phyloP scores from a whole-genome alignment of 2,113 vertebrate species.

The Perca schrenkii region DNA sequence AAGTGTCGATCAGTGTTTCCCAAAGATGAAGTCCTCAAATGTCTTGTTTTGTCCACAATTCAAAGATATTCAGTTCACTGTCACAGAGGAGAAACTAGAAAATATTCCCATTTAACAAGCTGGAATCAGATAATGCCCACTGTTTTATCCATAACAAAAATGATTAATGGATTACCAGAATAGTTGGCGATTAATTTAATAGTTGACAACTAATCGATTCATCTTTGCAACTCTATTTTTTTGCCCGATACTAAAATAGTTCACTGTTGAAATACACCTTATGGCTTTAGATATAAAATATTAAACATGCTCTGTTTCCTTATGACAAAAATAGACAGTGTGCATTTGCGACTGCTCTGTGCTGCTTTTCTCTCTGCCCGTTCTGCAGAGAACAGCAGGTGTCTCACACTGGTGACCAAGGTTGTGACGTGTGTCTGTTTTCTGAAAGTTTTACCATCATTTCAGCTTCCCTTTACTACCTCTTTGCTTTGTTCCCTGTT shows the following conservation, averaged over 20 bases:
- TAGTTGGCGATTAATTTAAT: no score
- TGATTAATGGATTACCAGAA: no score
- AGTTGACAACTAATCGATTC: no score
- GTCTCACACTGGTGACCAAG: conserved; percentile 11
- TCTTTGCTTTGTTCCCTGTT: background rate
- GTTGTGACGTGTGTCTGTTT: conserved; percentile 9
- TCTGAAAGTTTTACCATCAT: background rate
- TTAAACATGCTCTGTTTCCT: background rate
- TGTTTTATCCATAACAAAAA: no score
- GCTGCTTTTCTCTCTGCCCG: conserved; percentile 7
- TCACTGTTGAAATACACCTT: background rate
- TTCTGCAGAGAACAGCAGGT: conserved; percentile 46
- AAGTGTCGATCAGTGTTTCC: no score
- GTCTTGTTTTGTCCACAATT: no score
- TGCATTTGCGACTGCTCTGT: conserved; percentile 12
- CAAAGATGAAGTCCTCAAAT: no score
- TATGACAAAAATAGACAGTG: conserved; percentile 21
- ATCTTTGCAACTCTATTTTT: background rate
- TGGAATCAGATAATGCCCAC: no score
- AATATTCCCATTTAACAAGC: no score
- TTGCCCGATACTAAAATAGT: background rate
- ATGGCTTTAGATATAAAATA: background rate
- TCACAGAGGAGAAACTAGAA: no score
- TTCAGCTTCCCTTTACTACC: background rate
- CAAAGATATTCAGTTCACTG: no score